phyloP scores from a whole-genome alignment of 2,888 invertebrate species.

The Aleiodes testaceus region DNA sequence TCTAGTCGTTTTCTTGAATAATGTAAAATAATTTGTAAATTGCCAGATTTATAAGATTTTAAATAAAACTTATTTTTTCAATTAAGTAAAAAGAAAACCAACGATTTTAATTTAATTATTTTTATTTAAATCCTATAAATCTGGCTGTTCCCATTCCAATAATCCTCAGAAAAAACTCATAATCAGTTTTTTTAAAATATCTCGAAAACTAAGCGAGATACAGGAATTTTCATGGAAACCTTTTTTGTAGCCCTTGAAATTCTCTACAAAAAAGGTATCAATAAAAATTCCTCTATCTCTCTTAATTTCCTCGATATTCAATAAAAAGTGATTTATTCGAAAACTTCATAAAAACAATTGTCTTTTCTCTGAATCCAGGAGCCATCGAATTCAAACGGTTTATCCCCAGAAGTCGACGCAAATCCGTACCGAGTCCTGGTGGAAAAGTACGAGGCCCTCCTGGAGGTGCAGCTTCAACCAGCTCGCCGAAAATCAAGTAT shows the following conservation, averaged over 20 bases:
- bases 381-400: constrained; percentile 54
- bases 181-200: no score
- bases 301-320: no score
- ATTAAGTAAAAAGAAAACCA: constrained; percentile 1
- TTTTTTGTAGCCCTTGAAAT: no score
- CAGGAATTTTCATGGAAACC: no score
- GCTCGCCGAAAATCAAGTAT: constrained; percentile 65
- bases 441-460: constrained; percentile 88
- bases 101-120: constrained; percentile 40
- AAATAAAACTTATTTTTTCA: constrained; percentile 63
- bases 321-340: constrained; percentile 23
- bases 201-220: no score
- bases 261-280: no score
- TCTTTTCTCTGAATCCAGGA: constrained; percentile 62
- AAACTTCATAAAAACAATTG: constrained; percentile 42
- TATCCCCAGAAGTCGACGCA: constrained; percentile 63
- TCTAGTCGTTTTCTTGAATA: constrained; percentile 33
- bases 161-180: constrained; percentile 34
- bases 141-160: constrained; percentile 57
- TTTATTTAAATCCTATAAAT: constrained; percentile 68
- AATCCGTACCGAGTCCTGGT: constrained; percentile 87
- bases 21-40: constrained; percentile 50
- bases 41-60: constrained; percentile 71
- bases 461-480: constrained; percentile 83
- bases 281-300: constrained; percentile 3